Evolutionary conservation across 2,113 vertebrate species (phyloP), one percentile per base, ranked within the genome.

Genomic region (Hippocampus zosterae): DNA sequence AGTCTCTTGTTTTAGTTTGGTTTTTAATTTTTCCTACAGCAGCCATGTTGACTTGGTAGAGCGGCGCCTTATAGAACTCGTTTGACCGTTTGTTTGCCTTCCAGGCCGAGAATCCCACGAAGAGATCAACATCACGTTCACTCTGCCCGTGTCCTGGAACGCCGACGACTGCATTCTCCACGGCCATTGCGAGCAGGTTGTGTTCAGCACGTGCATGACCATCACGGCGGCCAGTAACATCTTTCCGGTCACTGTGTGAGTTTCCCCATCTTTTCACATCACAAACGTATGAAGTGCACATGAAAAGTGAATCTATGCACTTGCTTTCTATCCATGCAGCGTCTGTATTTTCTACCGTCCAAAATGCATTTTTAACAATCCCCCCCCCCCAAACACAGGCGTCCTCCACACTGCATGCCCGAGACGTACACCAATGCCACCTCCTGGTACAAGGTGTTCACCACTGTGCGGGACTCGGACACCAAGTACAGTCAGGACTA

Each of bases 171-270:
- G 97, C 0, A 92, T 96, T 7, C 93, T 98, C 59, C 96, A 98
- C 0, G 92, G 94, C 37, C 97, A 94, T 85, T 99, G 97, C 61
- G 96, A 97, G 90, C 97, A 99, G 91, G 94, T 95, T 68, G 95
- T 96, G 83, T 98, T 98, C 89, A 94, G 93, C 68, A 92, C 95
- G 62, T 99, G 97, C 84, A 96, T 98, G 96, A 98, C 96, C 2
- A 88, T 99, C 86, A 96, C 95, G 2, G 95, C 95, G 18, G 88
- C 91, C 85, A 93, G 91, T 71, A 92, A 72, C 2, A 94, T 97
- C 56, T 99, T 99, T 81, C 97, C 97, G 0, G 95, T 98, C 88
- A 98, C 97, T 40, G 92, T 98, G 97, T 99, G 90, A 96, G 96
- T 92, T 18, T 74, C 74, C 65, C 56, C 46, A 50, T 16, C 46